Base-by-base conservation (phyloP, 1,140 invertebrate genomes). In the Drosophila malerkotliana region DNA sequence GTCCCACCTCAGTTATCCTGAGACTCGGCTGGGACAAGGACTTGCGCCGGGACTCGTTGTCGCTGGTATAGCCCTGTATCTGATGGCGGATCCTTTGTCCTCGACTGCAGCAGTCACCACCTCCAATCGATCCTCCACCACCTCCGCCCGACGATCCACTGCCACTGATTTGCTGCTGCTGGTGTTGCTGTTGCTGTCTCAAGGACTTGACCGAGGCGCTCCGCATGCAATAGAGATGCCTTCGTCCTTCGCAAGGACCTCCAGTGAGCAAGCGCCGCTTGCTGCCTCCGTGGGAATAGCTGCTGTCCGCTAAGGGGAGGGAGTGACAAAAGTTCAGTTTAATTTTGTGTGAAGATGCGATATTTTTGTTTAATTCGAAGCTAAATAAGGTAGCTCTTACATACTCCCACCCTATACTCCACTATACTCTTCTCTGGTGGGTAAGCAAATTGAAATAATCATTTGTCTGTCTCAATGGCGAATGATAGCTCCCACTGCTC, bases 141-240 rank as follows among this genome's bases (percentile, higher is more conserved):
- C 48, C 18, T 18, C 18, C 26, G 34, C 34, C 34, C 10, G n/a
- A n/a, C 0, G 41, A 44, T 3, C 32, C 44, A 7, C 51, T 41
- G 1, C 74, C 74, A 12, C 69, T 74, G 4, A 60, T 44, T 5
- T 67, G 67, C 34, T 69, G 57, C 4, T 21, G 68, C 8, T 51
- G 62, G 39, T 61, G 69, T 45, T 72, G 84, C 8, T 73, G 84
- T 39, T 61, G 68, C 45, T 72, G 84, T 0, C 82, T 74, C 37
- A 78, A 4, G 3, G 82, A 87, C 45, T 87, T 87, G 2, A 82
- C 75, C 1, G 82, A 87, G 2, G 82, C 79, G 26, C 84, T 89
- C 18, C 84, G 59, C 84, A 91, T 89, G 69, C 89, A 91, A 56
- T 91, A 91, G 0, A 91, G 61, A 64, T 91, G 89, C 3, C 79